phyloP scores from a whole-genome alignment of 2,888 invertebrate genomes.

The Fabriciana adippe region DNA sequence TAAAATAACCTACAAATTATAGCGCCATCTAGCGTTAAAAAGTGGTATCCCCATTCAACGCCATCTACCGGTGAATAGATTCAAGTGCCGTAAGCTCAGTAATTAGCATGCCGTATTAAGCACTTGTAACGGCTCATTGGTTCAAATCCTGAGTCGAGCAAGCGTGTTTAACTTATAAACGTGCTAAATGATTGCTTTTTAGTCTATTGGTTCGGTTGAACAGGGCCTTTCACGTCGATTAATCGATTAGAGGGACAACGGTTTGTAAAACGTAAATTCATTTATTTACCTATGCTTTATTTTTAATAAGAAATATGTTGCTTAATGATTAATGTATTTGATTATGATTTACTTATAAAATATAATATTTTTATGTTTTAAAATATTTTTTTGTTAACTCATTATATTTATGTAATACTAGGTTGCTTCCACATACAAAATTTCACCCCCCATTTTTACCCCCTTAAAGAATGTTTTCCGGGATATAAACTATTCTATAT shows the following conservation, averaged over 20 bases:
- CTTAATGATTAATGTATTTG: no score
- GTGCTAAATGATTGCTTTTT: conserved; percentile 44
- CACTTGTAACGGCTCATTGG: conserved; percentile 44
- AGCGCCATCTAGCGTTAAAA: conserved; percentile 29
- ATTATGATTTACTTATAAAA: no score
- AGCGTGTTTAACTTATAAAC: conserved; percentile 43
- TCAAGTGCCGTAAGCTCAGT: conserved; percentile 30
- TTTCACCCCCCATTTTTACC: no score
- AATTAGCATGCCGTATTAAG: conserved; percentile 44
- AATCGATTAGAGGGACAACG: conserved; percentile 24
- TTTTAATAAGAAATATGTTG: neutral
- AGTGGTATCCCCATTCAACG: conserved; percentile 25
- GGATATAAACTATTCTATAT: no score
- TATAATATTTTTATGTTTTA: no score
- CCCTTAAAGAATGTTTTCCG: no score
- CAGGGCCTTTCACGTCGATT: conserved; percentile 24
- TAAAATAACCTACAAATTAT: conserved; percentile 1
- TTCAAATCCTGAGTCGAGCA: conserved; percentile 43
- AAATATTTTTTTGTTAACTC: no score
- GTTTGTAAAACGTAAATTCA: neutral
- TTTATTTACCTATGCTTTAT: no score
- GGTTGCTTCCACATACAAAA: no score
- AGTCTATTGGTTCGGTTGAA: conserved; percentile 41
- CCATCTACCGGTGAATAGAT: conserved; percentile 37
- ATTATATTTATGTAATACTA: no score